Base-by-base conservation (phyloP, 92 coral and sea anemone genomes). In the Actinernus sp. region DNA sequence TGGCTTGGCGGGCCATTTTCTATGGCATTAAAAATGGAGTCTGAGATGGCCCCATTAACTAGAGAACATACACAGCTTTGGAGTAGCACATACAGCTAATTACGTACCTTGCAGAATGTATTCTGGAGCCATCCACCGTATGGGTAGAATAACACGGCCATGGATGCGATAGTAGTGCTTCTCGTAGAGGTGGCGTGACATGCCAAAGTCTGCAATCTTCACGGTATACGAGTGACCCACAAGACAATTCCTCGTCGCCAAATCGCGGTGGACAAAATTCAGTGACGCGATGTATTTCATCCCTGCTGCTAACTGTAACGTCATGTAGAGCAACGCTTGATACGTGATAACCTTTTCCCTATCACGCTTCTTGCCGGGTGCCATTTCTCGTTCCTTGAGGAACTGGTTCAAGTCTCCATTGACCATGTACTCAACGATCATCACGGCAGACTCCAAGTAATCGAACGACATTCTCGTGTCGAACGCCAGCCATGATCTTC, bases 81-180 rank as follows among this genome's bases (percentile, higher is more conserved):
- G n/a, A n/a, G n/a, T n/a, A n/a, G n/a, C n/a, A n/a, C n/a, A n/a
- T n/a, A n/a, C n/a, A n/a, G n/a, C n/a, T n/a, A n/a, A n/a, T n/a
- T 14, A 36, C 67, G 48, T 73, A 95, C 99, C 99, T 88, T 95
- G 99, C 16, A 95, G 86, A 51, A 95, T 95, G 41, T 97, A 83
- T 66, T 95, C 99, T 1, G 99, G 99, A 5, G 99, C 97, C 99
- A 95, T 95, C 99, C 99, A 95, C 46, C 99, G 56, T 52, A 95
- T 95, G 8, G 99, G 99, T 36, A 95, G 60, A 43, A 95, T 95
- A 26, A 86, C 99, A 9, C 93, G 79, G 14, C 99, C 98, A 57
- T 85, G 88, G 0, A 95, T 77, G 31, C 99, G 94, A 50, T 95
- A 95, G 71, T 95, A 95, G 68, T 95, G 99, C 73, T 95, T 95